Evolutionary conservation across 2,113 vertebrate genomes (phyloP).

Genomic region (Amazona guildingii): DNA sequence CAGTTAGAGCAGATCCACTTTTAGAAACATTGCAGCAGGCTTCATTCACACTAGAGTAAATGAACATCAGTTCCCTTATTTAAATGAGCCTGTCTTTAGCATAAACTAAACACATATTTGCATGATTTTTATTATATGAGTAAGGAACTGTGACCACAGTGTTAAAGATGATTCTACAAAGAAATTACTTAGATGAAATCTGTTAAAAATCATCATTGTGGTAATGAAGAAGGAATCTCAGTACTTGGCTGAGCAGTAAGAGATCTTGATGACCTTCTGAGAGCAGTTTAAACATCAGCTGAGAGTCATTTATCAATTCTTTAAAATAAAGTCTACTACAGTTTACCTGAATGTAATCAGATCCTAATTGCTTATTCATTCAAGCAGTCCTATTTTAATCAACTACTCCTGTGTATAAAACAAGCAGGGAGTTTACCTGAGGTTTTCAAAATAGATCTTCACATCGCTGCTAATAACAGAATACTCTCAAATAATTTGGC

Average conservation of each 20-base stretch:
- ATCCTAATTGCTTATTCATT: conserved; percentile 65
- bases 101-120: conserved; percentile 33
- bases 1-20: neutral
- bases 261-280: conserved; percentile 1
- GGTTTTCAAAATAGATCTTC: conserved; percentile 26
- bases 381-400: conserved; percentile 57
- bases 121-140: conserved; percentile 55
- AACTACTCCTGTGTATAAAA: conserved; percentile 41
- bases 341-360: conserved; percentile 53
- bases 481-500: neutral
- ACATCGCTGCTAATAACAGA: neutral
- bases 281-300: conserved; percentile 5
- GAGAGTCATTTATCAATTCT: conserved; percentile 25
- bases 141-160: conserved; percentile 27
- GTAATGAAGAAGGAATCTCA: neutral
- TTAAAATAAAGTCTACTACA: conserved; percentile 31
- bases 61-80: conserved; percentile 27
- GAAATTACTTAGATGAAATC: neutral
- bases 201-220: conserved; percentile 5
- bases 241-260: neutral
- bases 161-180: conserved; percentile 1
- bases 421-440: conserved; percentile 53
- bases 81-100: conserved; percentile 44
- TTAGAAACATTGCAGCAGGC: conserved; percentile 27
- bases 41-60: conserved; percentile 37